A percentile compares a stretch with the other conserved stretches of the same genome.
Conservation (phyloP, 2,888 invertebrate species). For the Druceiella hillmani region DNA sequence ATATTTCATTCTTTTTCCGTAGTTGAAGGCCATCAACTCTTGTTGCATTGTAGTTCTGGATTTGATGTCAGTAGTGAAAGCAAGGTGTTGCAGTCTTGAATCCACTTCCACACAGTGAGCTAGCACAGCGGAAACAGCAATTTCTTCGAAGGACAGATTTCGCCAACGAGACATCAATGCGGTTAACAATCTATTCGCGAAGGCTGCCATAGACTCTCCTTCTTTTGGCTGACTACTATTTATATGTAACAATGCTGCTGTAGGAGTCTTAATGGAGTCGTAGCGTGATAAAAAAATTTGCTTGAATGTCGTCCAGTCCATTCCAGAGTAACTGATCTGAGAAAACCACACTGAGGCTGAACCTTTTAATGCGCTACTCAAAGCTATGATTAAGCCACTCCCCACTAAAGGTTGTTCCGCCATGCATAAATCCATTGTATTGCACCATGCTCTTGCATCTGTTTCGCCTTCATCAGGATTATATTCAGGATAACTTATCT, state of each 20-base stretch:
- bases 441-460: conserved; percentile 11
- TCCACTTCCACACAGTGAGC: conserved; percentile 14
- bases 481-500: too few relatives aligned
- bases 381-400: conserved; percentile 11
- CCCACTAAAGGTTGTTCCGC: conserved; percentile 7
- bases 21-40: conserved; percentile 9
- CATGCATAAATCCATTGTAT: conserved; percentile 12
- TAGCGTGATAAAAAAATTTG: conserved; percentile 13
- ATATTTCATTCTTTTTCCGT: background rate
- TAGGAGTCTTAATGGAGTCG: conserved; percentile 9
- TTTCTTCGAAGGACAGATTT: conserved; percentile 4
- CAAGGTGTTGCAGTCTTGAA: conserved; percentile 12
- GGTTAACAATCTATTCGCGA: conserved; percentile 9
- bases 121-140: conserved; percentile 12
- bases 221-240: conserved; percentile 10
- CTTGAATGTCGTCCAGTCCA: conserved; percentile 14
- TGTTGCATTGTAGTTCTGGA: conserved; percentile 11
- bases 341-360: conserved; percentile 11
- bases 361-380: conserved; percentile 9
- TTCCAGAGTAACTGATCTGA: conserved; percentile 10
- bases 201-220: conserved; percentile 13
- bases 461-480: conserved; percentile 9
- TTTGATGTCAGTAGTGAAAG: conserved; percentile 15
- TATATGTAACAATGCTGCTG: conserved; percentile 11
- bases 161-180: conserved; percentile 3